Conservation (phyloP, 2,888 invertebrate genomes). For the Tubulanus polymorphus region DNA sequence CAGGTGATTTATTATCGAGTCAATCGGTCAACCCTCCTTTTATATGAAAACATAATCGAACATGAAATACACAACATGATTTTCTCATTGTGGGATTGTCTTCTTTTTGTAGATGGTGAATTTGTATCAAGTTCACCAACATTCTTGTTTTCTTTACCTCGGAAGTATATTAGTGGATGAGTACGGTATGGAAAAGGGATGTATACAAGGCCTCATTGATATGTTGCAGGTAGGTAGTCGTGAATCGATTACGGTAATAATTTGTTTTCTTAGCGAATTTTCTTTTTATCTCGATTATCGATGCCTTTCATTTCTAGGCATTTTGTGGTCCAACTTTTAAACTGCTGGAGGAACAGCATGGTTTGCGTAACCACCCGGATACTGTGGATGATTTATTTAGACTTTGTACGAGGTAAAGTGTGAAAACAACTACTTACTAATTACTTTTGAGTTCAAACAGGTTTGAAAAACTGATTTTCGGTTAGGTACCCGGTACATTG, state of each 20-base stretch:
- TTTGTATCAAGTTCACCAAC: conserved; percentile 68
- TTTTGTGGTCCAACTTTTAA: conserved; percentile 56
- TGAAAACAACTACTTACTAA: no score
- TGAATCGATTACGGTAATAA: not conserved
- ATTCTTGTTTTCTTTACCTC: conserved; percentile 87
- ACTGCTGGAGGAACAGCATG: conserved; percentile 72
- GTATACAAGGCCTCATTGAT: conserved; percentile 73
- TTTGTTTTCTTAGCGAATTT: not conserved
- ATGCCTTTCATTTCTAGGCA: conserved; percentile 51
- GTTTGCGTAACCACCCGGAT: conserved; percentile 88
- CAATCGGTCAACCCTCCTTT: no score
- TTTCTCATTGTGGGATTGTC: no score
- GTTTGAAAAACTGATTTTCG: no score
- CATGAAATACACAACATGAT: no score
- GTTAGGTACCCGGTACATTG: no score
- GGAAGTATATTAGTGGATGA: conserved; percentile 86
- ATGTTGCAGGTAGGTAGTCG: conserved; percentile 71
- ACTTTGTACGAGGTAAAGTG: conserved; percentile 63
- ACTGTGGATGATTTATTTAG: conserved; percentile 97
- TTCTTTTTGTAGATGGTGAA: conserved; percentile 60
- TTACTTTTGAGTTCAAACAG: no score
- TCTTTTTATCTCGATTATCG: conserved; percentile 1
- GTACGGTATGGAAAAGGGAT: conserved; percentile 69
- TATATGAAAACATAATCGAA: no score
- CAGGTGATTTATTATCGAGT: no score